Percentiles rank a stretch among this genome's conserved stretches.
These are phyloP conservation scores for Physeter macrocephalus DNA, from an alignment of 2,113 vertebrate genomes.

Conservation along the genomic window DNA sequence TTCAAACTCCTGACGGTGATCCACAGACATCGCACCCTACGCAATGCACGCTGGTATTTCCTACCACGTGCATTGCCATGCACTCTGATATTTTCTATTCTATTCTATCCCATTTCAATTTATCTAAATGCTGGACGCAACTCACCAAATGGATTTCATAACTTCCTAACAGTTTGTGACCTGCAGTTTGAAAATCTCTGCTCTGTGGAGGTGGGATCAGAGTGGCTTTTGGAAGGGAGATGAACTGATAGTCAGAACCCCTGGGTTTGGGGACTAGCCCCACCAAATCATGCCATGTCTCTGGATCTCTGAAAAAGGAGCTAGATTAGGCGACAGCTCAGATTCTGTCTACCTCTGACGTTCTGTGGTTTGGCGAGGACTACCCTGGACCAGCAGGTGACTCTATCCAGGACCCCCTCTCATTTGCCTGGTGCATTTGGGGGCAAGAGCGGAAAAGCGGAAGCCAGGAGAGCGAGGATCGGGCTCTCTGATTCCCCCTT, in stretches of 20 bases:
- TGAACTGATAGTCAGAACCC: background rate
- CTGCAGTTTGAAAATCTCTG: background rate
- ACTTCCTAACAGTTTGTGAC: background rate
- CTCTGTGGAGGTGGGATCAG: background rate
- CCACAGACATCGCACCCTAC: background rate
- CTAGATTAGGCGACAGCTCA: rapidly evolving
- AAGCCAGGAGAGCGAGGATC: background rate
- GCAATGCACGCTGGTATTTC: background rate
- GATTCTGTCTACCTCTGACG: background rate
- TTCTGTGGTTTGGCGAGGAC: background rate
- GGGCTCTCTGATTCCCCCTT: background rate
- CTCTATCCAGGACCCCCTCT: background rate
- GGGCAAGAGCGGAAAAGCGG: background rate
- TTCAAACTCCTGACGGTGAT: background rate
- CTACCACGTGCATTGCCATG: background rate
- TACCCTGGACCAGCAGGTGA: background rate
- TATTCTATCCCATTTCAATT: background rate
- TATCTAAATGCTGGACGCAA: background rate
- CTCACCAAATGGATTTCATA: background rate
- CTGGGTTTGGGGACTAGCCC: background rate
- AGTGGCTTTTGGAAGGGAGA: background rate
- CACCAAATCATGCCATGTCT: background rate
- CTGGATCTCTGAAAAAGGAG: background rate
- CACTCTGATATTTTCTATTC: background rate
- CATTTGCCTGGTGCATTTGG: background rate